Evolutionary conservation across 2,113 vertebrate genomes (phyloP).

Genomic region (Aptenodytes forsteri): DNA sequence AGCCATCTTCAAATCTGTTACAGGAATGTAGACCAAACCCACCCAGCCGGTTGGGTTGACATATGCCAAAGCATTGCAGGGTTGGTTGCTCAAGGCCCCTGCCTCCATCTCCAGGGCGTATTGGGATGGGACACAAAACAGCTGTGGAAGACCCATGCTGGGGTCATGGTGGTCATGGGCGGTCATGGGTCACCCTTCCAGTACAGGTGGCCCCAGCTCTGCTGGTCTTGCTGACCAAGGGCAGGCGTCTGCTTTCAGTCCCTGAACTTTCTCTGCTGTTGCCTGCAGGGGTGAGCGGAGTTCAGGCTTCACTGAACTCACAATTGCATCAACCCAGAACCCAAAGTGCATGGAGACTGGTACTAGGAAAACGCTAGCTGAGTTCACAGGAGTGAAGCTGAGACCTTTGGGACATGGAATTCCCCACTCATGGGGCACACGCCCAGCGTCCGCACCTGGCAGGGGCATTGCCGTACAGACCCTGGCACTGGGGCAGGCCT

Average conservation of each 20-base stretch:
- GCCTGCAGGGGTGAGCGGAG: not conserved
- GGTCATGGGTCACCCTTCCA: no score
- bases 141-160: no score
- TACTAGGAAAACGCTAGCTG: not conserved
- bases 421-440: accelerated
- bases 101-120: no score
- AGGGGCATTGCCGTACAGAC: not conserved
- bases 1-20: no score
- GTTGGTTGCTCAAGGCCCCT: no score
- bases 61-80: no score
- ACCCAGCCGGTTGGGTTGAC: no score
- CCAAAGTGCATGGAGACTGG: not conserved
- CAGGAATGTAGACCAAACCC: no score
- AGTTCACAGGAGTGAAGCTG: not conserved
- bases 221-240: not conserved
- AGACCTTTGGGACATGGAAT: not conserved
- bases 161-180: no score
- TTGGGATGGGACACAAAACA: no score
- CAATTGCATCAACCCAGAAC: not conserved
- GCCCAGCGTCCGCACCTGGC: accelerated
- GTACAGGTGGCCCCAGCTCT: not conserved
- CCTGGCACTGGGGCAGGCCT: not conserved
- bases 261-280: not conserved
- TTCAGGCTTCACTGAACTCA: not conserved
- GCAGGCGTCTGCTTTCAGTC: not conserved